Evolutionary conservation across 1,140 invertebrate genomes (phyloP).

Genomic region (Euura saliciscinereae): DNA sequence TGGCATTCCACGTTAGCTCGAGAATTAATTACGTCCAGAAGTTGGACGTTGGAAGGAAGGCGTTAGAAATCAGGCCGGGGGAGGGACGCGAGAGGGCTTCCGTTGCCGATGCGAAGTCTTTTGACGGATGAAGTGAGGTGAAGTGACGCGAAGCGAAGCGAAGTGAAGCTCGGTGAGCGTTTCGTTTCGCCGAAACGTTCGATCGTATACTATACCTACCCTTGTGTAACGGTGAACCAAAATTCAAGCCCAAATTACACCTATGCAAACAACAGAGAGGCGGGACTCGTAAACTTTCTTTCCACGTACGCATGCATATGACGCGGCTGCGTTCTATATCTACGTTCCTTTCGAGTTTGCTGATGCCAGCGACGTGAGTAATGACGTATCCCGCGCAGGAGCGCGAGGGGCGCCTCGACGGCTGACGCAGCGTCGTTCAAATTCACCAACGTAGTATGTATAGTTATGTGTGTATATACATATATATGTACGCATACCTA

Average conservation of each 20-base stretch:
- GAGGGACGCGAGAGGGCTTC: constrained; percentile 9
- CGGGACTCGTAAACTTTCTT: background rate
- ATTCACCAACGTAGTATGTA: too few species aligned
- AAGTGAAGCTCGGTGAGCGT: background rate
- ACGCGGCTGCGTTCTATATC: background rate
- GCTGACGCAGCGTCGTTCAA: background rate
- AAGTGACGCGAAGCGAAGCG: background rate
- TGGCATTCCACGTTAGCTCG: constrained; percentile 50
- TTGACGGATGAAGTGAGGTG: background rate
- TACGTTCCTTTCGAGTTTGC: background rate
- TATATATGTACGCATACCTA: too few species aligned
- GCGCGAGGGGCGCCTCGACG: background rate
- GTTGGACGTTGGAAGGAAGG: constrained; percentile 39
- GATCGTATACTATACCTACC: background rate
- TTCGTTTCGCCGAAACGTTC: background rate
- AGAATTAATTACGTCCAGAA: constrained; percentile 53
- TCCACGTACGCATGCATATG: background rate
- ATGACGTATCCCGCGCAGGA: background rate
- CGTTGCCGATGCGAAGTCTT: background rate
- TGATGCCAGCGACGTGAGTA: background rate
- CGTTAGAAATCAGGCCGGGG: constrained; percentile 38
- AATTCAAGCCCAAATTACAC: background rate
- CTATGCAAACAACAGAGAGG: background rate
- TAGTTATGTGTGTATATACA: too few species aligned
- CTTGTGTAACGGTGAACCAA: background rate